Conservation (phyloP, 2,888 invertebrate species). For the Lasioglossum malachurum region DNA sequence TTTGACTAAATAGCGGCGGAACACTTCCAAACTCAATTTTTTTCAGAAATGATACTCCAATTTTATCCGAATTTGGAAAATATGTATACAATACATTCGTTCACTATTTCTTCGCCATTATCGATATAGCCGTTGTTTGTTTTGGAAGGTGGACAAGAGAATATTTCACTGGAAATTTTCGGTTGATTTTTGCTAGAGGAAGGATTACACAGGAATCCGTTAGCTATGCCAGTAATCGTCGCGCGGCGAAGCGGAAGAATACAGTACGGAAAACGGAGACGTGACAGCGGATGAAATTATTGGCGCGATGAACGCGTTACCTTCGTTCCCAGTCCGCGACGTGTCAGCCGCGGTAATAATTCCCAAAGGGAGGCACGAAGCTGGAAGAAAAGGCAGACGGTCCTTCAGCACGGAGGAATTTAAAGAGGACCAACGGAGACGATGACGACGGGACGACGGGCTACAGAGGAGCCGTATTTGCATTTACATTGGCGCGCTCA, state of each 20-base stretch:
- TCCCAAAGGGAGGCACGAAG: slow-evolving; percentile 62
- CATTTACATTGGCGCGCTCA: slow-evolving; percentile 71
- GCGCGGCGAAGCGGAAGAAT: background rate
- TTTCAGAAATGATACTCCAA: background rate
- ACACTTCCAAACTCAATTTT: background rate
- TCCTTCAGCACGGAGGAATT: slow-evolving; percentile 69
- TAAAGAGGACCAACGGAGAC: slow-evolving; percentile 59
- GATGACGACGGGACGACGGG: slow-evolving; percentile 36
- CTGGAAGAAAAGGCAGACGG: slow-evolving; percentile 70
- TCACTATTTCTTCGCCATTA: background rate
- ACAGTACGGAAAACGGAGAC: background rate
- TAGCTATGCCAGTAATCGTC: background rate
- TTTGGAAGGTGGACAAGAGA: background rate
- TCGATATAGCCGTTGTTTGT: background rate
- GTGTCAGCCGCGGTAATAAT: slow-evolving; percentile 62
- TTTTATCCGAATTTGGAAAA: background rate
- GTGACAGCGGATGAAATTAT: slow-evolving; percentile 25
- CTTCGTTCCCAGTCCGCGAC: slow-evolving; percentile 36
- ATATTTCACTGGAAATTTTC: background rate
- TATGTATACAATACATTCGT: background rate
- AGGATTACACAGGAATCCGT: background rate
- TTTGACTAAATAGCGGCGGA: background rate
- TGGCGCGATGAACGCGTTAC: slow-evolving; percentile 45
- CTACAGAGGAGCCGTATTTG: slow-evolving; percentile 65
- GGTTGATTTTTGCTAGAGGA: background rate